Percentiles rank a stretch among this genome's conserved stretches.
Conservation (phyloP, 2,888 invertebrate species). For the Acrocyrtus sp. region DNA sequence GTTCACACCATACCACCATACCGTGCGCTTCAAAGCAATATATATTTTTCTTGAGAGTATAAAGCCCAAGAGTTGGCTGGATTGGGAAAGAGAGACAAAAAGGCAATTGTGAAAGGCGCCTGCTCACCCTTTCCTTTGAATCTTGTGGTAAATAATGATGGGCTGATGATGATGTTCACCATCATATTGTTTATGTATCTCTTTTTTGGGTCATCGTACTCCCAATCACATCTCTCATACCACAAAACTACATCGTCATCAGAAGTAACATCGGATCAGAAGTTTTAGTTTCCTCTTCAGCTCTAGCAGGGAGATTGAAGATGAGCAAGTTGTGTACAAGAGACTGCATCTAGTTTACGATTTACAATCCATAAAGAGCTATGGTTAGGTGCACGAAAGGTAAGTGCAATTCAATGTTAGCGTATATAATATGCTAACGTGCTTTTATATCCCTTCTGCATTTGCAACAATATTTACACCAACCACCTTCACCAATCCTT, state of each 20-base stretch:
- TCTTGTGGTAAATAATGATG: constrained; percentile 47
- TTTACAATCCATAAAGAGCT: no score
- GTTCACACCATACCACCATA: no score
- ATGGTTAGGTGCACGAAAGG: background rate
- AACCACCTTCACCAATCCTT: no score
- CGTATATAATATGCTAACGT: no score
- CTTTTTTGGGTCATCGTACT: constrained; percentile 61
- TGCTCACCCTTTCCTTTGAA: constrained; percentile 46
- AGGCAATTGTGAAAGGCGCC: constrained; percentile 53
- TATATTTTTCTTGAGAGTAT: no score
- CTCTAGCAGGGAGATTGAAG: constrained; percentile 12
- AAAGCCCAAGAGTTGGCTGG: no score
- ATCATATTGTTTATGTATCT: constrained; percentile 50
- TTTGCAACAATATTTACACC: no score
- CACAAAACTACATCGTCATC: constrained; percentile 44
- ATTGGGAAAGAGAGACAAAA: constrained; percentile 48
- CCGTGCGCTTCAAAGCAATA: no score
- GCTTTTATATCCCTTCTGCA: no score
- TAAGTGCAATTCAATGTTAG: no score
- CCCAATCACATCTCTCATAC: constrained; percentile 52
- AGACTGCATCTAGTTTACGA: no score
- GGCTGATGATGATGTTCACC: background rate
- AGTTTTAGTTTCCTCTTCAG: constrained; percentile 10
- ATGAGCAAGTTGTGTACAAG: background rate
- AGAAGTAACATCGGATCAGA: constrained; percentile 40